A percentile compares a stretch with the other conserved stretches of the same genome.
These are phyloP conservation scores for Desmodus rotundus DNA, from an alignment of 2,113 vertebrate genomes.

Conservation along the genomic window DNA sequence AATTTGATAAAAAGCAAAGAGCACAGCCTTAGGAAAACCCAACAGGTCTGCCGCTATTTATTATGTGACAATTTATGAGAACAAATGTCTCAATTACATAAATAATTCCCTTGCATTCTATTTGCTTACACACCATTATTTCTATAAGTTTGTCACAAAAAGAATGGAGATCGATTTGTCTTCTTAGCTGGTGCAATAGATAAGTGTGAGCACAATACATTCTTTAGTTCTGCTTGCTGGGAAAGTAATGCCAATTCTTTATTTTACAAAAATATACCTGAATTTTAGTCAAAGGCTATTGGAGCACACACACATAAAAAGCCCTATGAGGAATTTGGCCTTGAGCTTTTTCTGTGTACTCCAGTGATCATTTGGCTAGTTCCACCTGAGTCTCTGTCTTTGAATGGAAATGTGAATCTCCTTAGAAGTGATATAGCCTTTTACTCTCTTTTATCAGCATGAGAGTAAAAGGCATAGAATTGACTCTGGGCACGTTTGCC, in stretches of 20 bases:
- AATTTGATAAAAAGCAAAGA: slow-evolving; percentile 76
- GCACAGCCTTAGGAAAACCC: slow-evolving; percentile 72
- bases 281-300: not conserved
- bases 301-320: not conserved
- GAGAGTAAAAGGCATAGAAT: not conserved
- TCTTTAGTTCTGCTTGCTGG: not conserved
- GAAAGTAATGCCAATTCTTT: not conserved
- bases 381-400: slow-evolving; percentile 11
- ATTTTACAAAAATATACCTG: slow-evolving; percentile 4
- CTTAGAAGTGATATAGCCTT: slow-evolving; percentile 29
- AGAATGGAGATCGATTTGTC: slow-evolving; percentile 59
- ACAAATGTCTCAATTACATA: slow-evolving; percentile 79
- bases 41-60: slow-evolving; percentile 73
- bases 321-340: not conserved
- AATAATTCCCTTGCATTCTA: slow-evolving; percentile 80
- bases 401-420: not conserved
- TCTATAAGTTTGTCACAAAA: slow-evolving; percentile 64
- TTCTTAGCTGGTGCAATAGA: not conserved
- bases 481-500: not conserved
- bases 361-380: not conserved
- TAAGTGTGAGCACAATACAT: not conserved
- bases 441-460: not conserved
- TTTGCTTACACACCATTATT: slow-evolving; percentile 72
- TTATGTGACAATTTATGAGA: slow-evolving; percentile 78
- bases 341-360: not conserved